Percentiles rank a stretch among this genome's conserved stretches.
Evolutionary conservation across 2,113 vertebrate species (phyloP).

Genomic region (Eonycteris spelaea): DNA sequence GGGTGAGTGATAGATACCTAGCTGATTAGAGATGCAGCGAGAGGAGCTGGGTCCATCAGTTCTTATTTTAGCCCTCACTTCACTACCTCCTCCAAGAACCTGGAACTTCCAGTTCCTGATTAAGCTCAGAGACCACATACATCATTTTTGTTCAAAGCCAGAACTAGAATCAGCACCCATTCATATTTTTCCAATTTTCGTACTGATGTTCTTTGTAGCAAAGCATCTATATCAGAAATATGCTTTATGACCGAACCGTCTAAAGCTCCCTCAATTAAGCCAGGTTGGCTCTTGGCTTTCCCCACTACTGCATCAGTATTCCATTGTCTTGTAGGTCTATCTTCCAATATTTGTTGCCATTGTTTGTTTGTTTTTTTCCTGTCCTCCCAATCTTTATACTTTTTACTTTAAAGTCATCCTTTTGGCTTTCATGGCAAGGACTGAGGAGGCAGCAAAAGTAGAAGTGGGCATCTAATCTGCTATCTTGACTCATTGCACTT

Average conservation of each 20-base stretch:
- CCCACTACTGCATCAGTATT: fast-evolving
- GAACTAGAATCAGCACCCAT: too few relatives aligned
- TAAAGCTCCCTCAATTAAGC: not conserved
- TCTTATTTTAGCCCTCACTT: not conserved
- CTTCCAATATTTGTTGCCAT: not conserved
- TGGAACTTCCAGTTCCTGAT: not conserved
- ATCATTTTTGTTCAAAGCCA: too few relatives aligned
- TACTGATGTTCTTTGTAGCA: too few relatives aligned
- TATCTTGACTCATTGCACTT: not conserved
- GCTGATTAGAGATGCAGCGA: not conserved
- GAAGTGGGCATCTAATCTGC: not conserved
- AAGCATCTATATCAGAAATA: too few relatives aligned
- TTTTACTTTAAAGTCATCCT: not conserved
- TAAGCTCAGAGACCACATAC: too few relatives aligned
- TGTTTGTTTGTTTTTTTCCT: not conserved
- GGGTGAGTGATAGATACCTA: not conserved
- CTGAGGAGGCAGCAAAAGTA: not conserved
- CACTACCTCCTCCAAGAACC: not conserved
- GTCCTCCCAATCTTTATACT: not conserved
- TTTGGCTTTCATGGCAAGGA: not conserved
- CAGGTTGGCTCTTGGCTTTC: not conserved
- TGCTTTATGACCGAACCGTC: not conserved
- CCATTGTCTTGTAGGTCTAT: not conserved
- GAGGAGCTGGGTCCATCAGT: too few relatives aligned
- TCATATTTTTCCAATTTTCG: too few relatives aligned